Conservation (phyloP, 1,140 invertebrate species). For the Steinernema feltiae region DNA sequence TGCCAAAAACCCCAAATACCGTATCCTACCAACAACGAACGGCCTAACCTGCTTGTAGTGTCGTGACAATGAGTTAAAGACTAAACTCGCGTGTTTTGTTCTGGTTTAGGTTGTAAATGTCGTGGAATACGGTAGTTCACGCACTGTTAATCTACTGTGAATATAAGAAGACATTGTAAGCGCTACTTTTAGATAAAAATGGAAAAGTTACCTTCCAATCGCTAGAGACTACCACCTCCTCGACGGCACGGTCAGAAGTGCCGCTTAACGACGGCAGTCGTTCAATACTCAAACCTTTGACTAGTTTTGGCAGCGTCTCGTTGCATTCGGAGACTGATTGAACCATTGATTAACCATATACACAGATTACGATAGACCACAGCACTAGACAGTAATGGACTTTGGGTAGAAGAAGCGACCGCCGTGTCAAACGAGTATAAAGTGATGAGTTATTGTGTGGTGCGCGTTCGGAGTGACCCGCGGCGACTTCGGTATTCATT, state of each 20-base stretch:
- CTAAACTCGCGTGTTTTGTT: too few relatives aligned
- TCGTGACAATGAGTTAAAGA: too few relatives aligned
- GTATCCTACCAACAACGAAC: too few relatives aligned
- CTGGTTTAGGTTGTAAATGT: too few relatives aligned
- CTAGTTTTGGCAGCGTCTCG: constrained; percentile 3
- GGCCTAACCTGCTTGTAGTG: too few relatives aligned
- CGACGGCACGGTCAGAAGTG: neutral
- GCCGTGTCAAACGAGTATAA: neutral
- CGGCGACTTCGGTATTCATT: neutral
- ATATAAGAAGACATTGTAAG: too few relatives aligned
- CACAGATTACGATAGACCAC: neutral
- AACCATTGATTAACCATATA: neutral
- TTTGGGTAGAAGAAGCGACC: neutral
- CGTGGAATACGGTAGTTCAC: too few relatives aligned
- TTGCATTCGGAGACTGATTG: neutral
- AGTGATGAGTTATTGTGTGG: neutral
- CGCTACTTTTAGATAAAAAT: neutral
- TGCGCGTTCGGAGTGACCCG: too few relatives aligned
- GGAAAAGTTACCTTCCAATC: neutral
- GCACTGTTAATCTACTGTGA: too few relatives aligned
- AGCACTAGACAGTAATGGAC: neutral
- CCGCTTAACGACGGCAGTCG: neutral
- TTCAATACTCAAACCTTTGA: neutral
- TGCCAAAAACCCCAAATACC: too few relatives aligned
- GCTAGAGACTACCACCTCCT: neutral